Conservation (phyloP, 2,888 invertebrate species). For the Hololepta plana region DNA sequence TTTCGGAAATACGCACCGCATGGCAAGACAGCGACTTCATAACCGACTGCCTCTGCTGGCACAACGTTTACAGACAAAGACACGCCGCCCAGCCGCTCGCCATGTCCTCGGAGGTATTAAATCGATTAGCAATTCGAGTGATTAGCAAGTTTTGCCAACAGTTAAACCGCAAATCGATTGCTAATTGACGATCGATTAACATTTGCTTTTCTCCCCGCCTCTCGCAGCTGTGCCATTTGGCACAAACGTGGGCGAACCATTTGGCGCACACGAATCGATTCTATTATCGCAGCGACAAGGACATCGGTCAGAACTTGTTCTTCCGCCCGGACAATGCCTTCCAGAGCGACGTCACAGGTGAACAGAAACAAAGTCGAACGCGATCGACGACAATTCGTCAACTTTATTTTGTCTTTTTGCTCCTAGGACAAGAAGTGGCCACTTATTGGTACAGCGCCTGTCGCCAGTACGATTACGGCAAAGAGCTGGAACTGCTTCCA, state of each 20-base stretch:
- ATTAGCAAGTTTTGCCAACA: background rate
- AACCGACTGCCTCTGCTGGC: conserved; percentile 65
- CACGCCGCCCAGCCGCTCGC: conserved; percentile 55
- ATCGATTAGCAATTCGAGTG: too few species aligned
- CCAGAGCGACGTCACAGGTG: conserved; percentile 51
- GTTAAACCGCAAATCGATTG: background rate
- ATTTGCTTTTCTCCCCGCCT: conserved; percentile 8
- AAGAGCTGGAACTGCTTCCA: conserved; percentile 52
- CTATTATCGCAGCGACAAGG: conserved; percentile 56
- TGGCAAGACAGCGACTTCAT: conserved; percentile 72
- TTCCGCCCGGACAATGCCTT: conserved; percentile 50
- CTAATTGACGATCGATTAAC: background rate
- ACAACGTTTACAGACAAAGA: conserved; percentile 62
- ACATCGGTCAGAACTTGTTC: conserved; percentile 65
- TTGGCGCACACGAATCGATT: conserved; percentile 66
- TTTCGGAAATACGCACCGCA: conserved; percentile 51
- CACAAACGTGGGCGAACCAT: conserved; percentile 79
- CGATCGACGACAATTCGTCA: too few species aligned
- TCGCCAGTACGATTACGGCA: conserved; percentile 54
- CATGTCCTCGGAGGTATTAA: conserved; percentile 54
- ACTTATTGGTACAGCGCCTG: conserved; percentile 70
- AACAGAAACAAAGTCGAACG: conserved; percentile 5
- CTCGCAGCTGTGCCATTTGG: conserved; percentile 55
- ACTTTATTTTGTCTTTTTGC: conserved; percentile 6
- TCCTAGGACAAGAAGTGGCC: conserved; percentile 58